Evolutionary conservation across 1,140 invertebrate genomes (phyloP), one percentile per base, ranked within the genome.

Genomic region (Alviniconcha marisindica): DNA sequence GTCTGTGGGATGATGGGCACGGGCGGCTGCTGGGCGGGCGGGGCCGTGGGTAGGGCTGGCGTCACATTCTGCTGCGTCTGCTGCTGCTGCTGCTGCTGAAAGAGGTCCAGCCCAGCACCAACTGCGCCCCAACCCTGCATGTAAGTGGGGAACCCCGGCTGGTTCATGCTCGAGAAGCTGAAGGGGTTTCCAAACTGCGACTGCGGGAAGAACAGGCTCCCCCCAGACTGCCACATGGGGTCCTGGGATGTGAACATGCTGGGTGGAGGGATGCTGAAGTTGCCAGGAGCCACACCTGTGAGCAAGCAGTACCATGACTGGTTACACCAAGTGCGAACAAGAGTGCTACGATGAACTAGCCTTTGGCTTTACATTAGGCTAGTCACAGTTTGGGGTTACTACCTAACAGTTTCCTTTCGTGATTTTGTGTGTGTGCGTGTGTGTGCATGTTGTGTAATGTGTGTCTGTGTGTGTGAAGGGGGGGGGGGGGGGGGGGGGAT

Each of bases 211-310:
- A 80, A 60, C 5, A n/a, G 12, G 28, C 48, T 66, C 18, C 56
- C 78, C 38, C 51, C 73, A 33, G 14, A 10, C 60, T 63, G 78
- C 78, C 78, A 80, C 14, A 12, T 33, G 14, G 56, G 2, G 7
- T 79, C 48, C 56, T 66, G 54, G 15, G 81, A 21, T 1, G 42
- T n/a, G 48, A 73, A 81, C 24, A 82, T 77, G 56, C 76, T 81
- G 28, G 86, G 86, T 10, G 86, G 83, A 24, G 86, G 83, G 33
- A 81, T 83, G 78, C 76, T 84, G 18, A 87, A 77, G n/a, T 76
- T 54, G n/a, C 73, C 73, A 14, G 73, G 42, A 24, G 51, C 24
- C 40, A 76, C 40, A 51, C 73, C 73, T 76, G 73, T 31, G 0
- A 5, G 40, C 63, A 33, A 33, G 5, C n/a, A n/a, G n/a, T n/a